Conservation (phyloP, 2,797 vertebrate species). For the Echeneis naucrates region DNA sequence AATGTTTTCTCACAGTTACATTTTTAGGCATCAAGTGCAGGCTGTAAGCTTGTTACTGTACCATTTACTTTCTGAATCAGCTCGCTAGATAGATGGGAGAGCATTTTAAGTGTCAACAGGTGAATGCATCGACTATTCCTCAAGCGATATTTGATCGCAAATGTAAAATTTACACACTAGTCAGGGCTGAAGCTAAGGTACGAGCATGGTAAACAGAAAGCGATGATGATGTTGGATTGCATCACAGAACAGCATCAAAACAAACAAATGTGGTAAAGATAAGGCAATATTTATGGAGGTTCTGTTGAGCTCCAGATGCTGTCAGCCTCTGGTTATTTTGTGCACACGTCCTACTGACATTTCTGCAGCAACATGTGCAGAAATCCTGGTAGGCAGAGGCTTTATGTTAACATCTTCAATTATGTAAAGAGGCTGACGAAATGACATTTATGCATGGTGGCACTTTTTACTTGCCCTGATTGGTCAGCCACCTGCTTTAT, state of each 20-base stretch:
- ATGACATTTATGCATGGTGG: slow-evolving; percentile 31
- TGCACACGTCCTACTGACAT: slow-evolving; percentile 1
- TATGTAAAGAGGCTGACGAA: slow-evolving; percentile 23
- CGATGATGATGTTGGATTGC: not conserved
- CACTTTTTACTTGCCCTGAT: slow-evolving; percentile 24
- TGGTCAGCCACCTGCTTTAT: slow-evolving; percentile 37
- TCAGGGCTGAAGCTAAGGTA: not conserved
- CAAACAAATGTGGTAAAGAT: not conserved
- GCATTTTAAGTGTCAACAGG: not conserved
- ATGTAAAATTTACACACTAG: not conserved
- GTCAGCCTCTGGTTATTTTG: not conserved
- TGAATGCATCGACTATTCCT: not conserved
- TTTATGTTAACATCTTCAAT: slow-evolving; percentile 20
- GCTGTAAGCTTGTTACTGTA: slow-evolving; percentile 34
- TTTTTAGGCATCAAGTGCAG: slow-evolving; percentile 13
- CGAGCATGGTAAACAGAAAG: not conserved
- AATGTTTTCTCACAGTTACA: slow-evolving; percentile 31
- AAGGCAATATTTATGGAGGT: no score
- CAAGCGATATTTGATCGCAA: not conserved
- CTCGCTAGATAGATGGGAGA: slow-evolving; percentile 1
- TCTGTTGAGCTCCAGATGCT: not conserved
- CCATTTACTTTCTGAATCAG: slow-evolving; percentile 14
- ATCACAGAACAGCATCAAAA: slow-evolving; percentile 15
- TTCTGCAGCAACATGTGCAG: slow-evolving; percentile 10
- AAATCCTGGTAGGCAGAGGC: slow-evolving; percentile 13